phyloP scores from a whole-genome alignment of 2,113 vertebrate genomes.

The Tetrao urogallus region DNA sequence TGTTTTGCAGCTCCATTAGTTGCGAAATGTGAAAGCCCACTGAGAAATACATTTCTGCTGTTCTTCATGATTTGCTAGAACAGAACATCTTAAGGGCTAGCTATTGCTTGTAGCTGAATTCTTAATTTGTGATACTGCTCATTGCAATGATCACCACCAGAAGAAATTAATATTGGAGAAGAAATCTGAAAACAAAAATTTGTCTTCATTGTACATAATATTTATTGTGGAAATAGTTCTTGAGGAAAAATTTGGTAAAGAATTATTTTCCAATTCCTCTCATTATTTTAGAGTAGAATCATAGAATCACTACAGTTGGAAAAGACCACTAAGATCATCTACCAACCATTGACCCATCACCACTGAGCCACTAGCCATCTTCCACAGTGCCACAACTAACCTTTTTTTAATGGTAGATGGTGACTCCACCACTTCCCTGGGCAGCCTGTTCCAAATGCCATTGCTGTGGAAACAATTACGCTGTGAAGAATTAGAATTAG shows the following conservation, averaged over 20 bases:
- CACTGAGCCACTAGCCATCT: too few relatives aligned
- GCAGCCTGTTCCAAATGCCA: background rate
- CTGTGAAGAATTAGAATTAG: background rate
- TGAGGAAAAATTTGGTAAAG: background rate
- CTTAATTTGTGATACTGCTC: background rate
- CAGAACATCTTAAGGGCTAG: background rate
- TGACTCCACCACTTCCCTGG: too few relatives aligned
- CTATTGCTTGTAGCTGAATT: background rate
- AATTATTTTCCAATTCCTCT: background rate
- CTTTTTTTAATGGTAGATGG: too few relatives aligned
- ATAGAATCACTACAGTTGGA: too few relatives aligned
- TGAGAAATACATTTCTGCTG: background rate
- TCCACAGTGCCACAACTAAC: too few relatives aligned
- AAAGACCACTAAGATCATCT: too few relatives aligned
- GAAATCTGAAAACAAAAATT: background rate
- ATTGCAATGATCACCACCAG: accelerated
- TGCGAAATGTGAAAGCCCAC: background rate
- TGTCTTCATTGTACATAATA: background rate
- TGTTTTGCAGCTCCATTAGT: background rate
- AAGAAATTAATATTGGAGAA: background rate
- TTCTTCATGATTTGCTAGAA: background rate
- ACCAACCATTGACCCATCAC: too few relatives aligned
- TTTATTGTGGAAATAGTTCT: background rate
- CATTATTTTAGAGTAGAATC: background rate
- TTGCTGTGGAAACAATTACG: background rate